Evolutionary conservation across 2,888 invertebrate genomes (phyloP).

Genomic region (Nephrotoma guestfalica): DNA sequence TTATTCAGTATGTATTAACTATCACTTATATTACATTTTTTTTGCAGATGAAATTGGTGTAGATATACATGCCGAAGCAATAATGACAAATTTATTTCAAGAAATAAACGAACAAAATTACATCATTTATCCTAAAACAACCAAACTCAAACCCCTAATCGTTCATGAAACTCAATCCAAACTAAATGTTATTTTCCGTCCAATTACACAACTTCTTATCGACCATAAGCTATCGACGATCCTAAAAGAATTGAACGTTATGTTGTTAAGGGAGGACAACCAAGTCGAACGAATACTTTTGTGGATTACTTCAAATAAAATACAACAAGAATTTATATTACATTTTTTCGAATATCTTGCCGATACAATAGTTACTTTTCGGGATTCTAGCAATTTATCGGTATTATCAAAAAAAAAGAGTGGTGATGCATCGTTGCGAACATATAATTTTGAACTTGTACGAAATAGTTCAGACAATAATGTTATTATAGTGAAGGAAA

Average conservation of each 20-base stretch:
- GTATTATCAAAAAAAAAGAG: constrained; percentile 23
- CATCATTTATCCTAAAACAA: background rate
- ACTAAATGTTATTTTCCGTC: background rate
- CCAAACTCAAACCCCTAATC: background rate
- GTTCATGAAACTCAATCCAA: background rate
- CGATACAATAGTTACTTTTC: constrained; percentile 23
- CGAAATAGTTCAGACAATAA: background rate
- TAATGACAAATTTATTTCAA: constrained; percentile 21
- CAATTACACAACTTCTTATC: background rate
- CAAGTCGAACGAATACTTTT: constrained; percentile 16
- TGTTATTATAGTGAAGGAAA: background rate
- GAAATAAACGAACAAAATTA: constrained; percentile 18
- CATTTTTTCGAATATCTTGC: constrained; percentile 28
- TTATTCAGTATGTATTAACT: no score
- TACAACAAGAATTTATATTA: constrained; percentile 20
- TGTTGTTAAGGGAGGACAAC: background rate
- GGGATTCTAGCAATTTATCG: constrained; percentile 18
- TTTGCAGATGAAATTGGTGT: constrained; percentile 24
- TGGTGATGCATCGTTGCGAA: constrained; percentile 22
- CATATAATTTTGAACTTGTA: background rate
- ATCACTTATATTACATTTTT: background rate
- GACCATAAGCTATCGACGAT: background rate
- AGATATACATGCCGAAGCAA: constrained; percentile 23
- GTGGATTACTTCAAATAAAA: constrained; percentile 24
- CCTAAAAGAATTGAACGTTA: background rate